Evolutionary conservation across 2,888 invertebrate genomes (phyloP).

Genomic region (Andrena hattorfiana): DNA sequence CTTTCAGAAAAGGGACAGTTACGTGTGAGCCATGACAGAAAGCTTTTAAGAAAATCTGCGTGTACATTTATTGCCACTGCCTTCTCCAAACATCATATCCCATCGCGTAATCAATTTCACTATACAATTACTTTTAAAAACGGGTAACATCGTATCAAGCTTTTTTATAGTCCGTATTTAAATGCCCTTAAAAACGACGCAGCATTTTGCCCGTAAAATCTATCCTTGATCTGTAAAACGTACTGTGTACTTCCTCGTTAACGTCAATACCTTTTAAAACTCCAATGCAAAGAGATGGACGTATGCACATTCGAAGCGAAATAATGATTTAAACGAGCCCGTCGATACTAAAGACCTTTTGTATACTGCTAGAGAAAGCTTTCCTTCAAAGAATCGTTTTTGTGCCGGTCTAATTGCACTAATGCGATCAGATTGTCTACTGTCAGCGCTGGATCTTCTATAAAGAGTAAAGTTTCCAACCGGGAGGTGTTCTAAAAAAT

Average conservation of each 20-base stretch:
- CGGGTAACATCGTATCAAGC: too few species aligned
- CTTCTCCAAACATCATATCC: too few species aligned
- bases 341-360: constrained; percentile 1
- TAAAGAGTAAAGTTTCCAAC: constrained; percentile 7
- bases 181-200: too few species aligned
- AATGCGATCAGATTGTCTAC: constrained; percentile 23
- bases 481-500: constrained; percentile 21
- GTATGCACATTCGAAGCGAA: background rate
- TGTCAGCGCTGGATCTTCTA: background rate
- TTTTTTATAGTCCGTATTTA: too few species aligned
- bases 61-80: too few species aligned
- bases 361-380: background rate
- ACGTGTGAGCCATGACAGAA: too few species aligned
- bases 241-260: background rate
- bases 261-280: background rate
- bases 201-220: too few species aligned
- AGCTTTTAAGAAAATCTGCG: too few species aligned
- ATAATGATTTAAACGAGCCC: constrained; percentile 25
- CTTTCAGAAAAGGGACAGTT: too few species aligned
- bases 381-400: background rate
- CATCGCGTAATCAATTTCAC: too few species aligned
- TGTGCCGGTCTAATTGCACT: constrained; percentile 20
- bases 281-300: background rate
- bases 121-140: too few species aligned
- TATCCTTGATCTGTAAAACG: background rate